Evolutionary conservation across 2,888 invertebrate genomes (phyloP), one percentile per base, ranked within the genome.

Genomic region (Lasioglossum calceatum): DNA sequence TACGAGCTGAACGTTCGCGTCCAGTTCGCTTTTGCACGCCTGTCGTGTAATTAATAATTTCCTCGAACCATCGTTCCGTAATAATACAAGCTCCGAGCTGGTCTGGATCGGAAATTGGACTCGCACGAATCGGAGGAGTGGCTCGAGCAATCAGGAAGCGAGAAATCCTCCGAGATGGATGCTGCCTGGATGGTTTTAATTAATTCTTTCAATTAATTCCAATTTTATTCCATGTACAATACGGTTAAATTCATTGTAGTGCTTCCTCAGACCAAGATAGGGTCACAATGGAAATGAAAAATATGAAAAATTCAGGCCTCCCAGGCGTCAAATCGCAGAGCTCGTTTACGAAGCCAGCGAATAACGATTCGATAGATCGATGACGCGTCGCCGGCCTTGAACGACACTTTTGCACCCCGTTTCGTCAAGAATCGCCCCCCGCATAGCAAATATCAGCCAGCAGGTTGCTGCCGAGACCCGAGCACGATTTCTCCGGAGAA

Each of bases 41-140:
- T 36, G 32, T 61, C 27, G 47, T 10, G 14, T 79, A 82, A 87
- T 85, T 85, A 82, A 87, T 75, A n/a, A 67, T 74, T 79, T 87
- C 64, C 77, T 47, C 27, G 44, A 50, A n/a, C 75, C 73, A 75
- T 71, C 67, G 39, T 19, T 14, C 73, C 36, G 77, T 74, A 84
- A 84, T 77, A 72, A 79, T 54, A 54, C 50, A 5, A n/a, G 16
- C 64, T 67, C 42, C 8, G 58, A 16, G 54, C 39, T 61, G 76
- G 67, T 77, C 79, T 42, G 61, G 73, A 67, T 70, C 27, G 8
- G 78, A 23, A 27, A 27, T 27, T 27, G 27, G 12, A 19, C n/a
- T 50, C 64, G 39, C 36, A 39, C 16, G 39, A 19, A 70, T 47
- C n/a, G 50, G 39, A 78, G 50, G 39, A 44, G 50, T 42, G 42